phyloP scores from a whole-genome alignment of 2,888 invertebrate genomes.

The Ischnus inquisitorius region DNA sequence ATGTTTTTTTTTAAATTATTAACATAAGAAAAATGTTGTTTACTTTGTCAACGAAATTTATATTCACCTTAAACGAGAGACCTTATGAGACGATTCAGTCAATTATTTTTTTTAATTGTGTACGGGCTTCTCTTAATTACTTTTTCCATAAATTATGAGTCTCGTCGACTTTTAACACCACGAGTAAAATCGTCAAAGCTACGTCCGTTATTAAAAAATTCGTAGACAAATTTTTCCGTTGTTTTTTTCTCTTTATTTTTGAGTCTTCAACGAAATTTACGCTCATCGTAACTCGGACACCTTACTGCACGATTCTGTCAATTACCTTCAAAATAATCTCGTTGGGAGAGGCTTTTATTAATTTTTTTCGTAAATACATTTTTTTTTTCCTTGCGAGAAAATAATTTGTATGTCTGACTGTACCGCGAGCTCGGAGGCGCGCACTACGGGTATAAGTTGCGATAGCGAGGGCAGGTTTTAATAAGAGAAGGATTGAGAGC shows the following conservation, averaged over 20 bases:
- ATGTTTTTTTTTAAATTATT: background rate
- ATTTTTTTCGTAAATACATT: conserved; percentile 1
- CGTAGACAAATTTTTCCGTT: background rate
- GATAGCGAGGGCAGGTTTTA: conserved; percentile 84
- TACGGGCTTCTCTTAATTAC: background rate
- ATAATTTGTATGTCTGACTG: conserved; percentile 77
- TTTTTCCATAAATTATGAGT: background rate
- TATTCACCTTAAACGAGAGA: background rate
- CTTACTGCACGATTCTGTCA: background rate
- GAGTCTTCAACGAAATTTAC: background rate
- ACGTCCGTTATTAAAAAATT: too few species aligned
- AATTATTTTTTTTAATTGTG: background rate
- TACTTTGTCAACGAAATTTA: background rate
- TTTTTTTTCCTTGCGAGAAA: conserved; percentile 27
- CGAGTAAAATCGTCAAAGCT: too few species aligned
- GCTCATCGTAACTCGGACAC: background rate
- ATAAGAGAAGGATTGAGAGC: conserved; percentile 84
- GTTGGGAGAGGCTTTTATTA: background rate
- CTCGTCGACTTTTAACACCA: too few species aligned
- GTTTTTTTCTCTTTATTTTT: background rate
- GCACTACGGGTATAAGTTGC: conserved; percentile 77
- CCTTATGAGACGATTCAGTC: background rate
- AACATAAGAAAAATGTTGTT: background rate
- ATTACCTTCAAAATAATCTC: background rate
- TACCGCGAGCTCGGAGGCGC: conserved; percentile 72